These are phyloP conservation scores for Alfaro cultratus DNA, from an alignment of 2,797 vertebrate genomes.

Conservation along the genomic window DNA sequence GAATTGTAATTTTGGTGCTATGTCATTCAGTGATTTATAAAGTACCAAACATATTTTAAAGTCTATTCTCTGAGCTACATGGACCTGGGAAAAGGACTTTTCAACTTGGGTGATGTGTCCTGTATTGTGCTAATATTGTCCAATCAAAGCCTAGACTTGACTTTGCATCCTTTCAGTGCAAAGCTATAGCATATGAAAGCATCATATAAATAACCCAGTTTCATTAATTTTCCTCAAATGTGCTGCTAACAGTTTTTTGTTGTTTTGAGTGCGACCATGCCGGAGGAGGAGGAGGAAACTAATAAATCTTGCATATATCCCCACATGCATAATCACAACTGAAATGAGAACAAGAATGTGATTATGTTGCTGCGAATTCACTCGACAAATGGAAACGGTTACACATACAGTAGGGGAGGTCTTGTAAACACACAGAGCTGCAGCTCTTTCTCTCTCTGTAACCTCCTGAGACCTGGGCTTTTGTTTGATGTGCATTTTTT, in stretches of 20 bases:
- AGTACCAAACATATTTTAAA: no score
- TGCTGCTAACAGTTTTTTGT: conserved; percentile 15
- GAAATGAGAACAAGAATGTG: conserved; percentile 34
- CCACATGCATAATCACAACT: conserved; percentile 29
- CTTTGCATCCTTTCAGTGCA: not conserved
- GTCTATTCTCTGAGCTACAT: no score
- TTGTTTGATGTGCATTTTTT: no score
- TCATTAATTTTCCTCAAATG: conserved; percentile 23
- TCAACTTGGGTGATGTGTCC: no score
- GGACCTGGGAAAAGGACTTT: no score
- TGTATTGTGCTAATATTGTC: not conserved
- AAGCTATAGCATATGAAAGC: not conserved
- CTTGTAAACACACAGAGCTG: conserved; percentile 16
- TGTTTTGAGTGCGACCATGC: conserved; percentile 1
- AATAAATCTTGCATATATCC: conserved; percentile 40
- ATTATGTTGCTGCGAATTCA: conserved; percentile 28
- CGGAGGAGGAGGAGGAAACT: conserved; percentile 14
- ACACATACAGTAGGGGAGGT: conserved; percentile 4
- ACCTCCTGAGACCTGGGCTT: not conserved
- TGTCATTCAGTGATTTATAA: no score
- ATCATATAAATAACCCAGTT: conserved; percentile 10
- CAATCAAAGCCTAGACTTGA: not conserved
- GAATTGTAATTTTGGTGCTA: no score
- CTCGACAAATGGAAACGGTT: conserved; percentile 7
- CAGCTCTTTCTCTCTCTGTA: conserved; percentile 10